phyloP scores from a whole-genome alignment of 1,140 invertebrate species.

The Drosophila azteca region DNA sequence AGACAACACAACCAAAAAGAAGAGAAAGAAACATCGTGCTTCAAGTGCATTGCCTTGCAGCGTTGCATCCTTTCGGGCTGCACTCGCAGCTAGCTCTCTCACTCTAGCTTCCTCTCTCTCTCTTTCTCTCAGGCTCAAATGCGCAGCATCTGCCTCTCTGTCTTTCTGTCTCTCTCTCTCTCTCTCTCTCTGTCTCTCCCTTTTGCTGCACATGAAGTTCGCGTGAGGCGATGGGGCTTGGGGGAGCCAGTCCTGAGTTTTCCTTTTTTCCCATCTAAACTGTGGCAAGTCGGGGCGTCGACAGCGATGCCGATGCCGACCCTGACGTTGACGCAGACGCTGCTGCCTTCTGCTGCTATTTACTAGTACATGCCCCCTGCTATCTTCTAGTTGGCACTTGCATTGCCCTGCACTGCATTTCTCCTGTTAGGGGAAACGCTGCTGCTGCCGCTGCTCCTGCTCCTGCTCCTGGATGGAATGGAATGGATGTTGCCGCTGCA shows the following conservation, averaged over 20 bases:
- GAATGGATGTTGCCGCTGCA: constrained; percentile 21
- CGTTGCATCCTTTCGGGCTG: constrained; percentile 66
- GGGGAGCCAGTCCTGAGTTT: constrained; percentile 31
- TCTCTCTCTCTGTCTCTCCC: constrained; percentile 13
- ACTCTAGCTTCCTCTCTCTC: constrained; percentile 17
- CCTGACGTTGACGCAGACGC: background rate
- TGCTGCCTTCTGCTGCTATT: constrained; percentile 53
- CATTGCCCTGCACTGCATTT: constrained; percentile 72
- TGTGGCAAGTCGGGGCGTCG: constrained; percentile 72
- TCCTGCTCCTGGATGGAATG: background rate
- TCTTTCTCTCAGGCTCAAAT: constrained; percentile 9
- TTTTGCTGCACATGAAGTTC: constrained; percentile 29
- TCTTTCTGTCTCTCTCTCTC: constrained; percentile 15
- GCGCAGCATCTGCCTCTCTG: constrained; percentile 12
- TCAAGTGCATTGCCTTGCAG: constrained; percentile 74
- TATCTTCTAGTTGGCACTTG: constrained; percentile 81
- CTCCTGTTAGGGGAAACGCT: constrained; percentile 72
- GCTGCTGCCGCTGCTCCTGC: background rate
- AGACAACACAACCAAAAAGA: constrained; percentile 79
- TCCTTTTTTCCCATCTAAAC: constrained; percentile 77
- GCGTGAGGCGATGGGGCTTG: background rate
- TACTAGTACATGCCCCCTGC: constrained; percentile 55
- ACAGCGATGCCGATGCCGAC: constrained; percentile 30
- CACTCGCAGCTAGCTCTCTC: constrained; percentile 45
- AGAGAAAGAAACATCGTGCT: constrained; percentile 62